Percentiles rank a stretch among this genome's conserved stretches.
Conservation (phyloP, 2,113 vertebrate genomes). For the Ictalurus furcatus region DNA sequence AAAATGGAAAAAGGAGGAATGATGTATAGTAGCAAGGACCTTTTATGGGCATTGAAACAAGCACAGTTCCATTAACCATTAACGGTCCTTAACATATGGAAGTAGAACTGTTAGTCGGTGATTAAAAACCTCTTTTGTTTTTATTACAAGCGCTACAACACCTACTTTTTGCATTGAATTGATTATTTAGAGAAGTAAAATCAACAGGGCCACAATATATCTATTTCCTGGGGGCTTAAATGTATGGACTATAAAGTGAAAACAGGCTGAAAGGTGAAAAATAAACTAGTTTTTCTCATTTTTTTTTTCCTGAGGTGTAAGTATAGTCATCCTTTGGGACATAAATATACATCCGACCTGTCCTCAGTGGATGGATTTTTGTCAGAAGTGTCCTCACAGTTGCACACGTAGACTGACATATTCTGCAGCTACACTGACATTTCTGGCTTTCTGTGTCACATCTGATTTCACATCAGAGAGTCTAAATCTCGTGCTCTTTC, state of each 20-base stretch:
- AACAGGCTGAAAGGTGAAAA: background rate
- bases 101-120: background rate
- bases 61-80: background rate
- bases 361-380: slow-evolving; percentile 33
- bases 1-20: background rate
- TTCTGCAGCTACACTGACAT: slow-evolving; percentile 31
- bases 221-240: background rate
- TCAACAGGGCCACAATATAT: background rate
- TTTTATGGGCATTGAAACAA: background rate
- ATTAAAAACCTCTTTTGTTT: background rate
- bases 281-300: background rate
- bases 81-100: background rate
- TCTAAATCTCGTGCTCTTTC: background rate
- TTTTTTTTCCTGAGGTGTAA: slow-evolving; percentile 2
- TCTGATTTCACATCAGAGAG: slow-evolving; percentile 47
- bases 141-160: background rate
- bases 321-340: slow-evolving; percentile 34
- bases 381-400: slow-evolving; percentile 41
- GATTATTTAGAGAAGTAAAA: background rate
- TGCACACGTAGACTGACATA: slow-evolving; percentile 50
- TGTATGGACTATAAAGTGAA: background rate
- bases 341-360: slow-evolving; percentile 51
- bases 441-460: slow-evolving; percentile 37
- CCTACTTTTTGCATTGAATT: background rate
- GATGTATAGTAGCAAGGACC: background rate